Base-by-base conservation (phyloP, 2,113 vertebrate species). In the Psittacula cyanocephala region DNA sequence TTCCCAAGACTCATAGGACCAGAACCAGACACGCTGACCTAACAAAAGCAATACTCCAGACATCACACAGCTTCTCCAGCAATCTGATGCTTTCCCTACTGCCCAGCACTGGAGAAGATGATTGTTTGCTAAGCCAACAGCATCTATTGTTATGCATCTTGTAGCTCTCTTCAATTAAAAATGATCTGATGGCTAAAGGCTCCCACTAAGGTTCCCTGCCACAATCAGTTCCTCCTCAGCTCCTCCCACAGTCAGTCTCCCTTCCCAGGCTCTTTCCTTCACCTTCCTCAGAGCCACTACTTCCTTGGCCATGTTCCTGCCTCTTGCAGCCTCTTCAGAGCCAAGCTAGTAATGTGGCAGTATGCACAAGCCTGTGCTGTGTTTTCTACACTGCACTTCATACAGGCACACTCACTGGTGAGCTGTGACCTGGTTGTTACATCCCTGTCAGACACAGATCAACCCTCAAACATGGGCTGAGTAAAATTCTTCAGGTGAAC, bases 361-460 rank as follows among this genome's bases (percentile, higher is more conserved):
- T 1, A 0, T 28, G 39, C n/a, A 7, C 27, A 27, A 76, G 15
- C 52, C 46, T 5, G 6, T 13, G 8, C 57, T 62, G n/a, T 60
- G 39, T 46, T 82, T 72, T 77, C 52, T 17, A 15, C 22, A 3
- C 16, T 31, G 67, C 7, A 18, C 29, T 49, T 89, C 53, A 33
- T 29, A 63, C 6, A n/a, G 65, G 43, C 29, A 27, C 12, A 3
- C 20, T 43, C 53, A 18, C 14, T 25, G 20, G 33, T 69, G 60
- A 57, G 49, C 63, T 71, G 57, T 60, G 50, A 67, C n/a, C 37
- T 39, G 46, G 11, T 27, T 59, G 53, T 43, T 43, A 1, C 20
- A 10, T 65, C 41, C 19, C 31, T 44, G 18, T 49, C 52, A 62
- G 47, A 57, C 33, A 44, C 31, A 28, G 24, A 63, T n/a, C 37